Base-by-base conservation (phyloP, 2,888 invertebrate genomes). In the Proisotoma minuta region DNA sequence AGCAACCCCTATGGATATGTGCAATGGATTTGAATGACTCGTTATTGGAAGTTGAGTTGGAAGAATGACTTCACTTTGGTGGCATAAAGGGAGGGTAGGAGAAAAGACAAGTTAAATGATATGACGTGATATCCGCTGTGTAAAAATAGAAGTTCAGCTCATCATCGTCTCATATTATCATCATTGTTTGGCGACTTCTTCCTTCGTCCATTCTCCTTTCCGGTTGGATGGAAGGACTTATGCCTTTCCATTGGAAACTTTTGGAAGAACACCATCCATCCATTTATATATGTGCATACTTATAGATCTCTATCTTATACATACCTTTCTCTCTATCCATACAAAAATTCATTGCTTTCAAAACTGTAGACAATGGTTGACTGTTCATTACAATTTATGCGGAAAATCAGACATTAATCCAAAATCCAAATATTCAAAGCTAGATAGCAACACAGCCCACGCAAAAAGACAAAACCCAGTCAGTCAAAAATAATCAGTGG, bases 101-200 rank as follows among this genome's bases (percentile, higher is more conserved):
- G 8, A 34, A 34, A 34, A 8, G 8, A 15, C 15, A 34, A 34
- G 34, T 34, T 8, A 34, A 10, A 34, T 15, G 34, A 34, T 34
- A 34, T 34, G 8, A 34, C n/a, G n/a, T 34, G 34, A 34, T 34
- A 34, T 34, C 34, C 34, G 34, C 34, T 34, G 34, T 34, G 34
- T 34, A 34, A 34, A 34, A 34, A 15, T 34, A 34, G 15, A 34
- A 34, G 34, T 34, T 15, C 8, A 34, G 8, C 15, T 34, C 15
- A 8, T 34, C 34, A 34, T 34, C 34, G 34, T 34, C 34, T 34
- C 34, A 34, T 34, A 34, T 34, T 34, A 34, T 34, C 20, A 50
- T 50, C 29, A 28, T 52, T 52, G 52, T 52, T 52, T 52, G 29
- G 52, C 5, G 29, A 52, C 52, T 52, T 52, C 5, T 28, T 52